phyloP scores from a whole-genome alignment of 1,140 invertebrate species.

The Drosophila chauvacae region DNA sequence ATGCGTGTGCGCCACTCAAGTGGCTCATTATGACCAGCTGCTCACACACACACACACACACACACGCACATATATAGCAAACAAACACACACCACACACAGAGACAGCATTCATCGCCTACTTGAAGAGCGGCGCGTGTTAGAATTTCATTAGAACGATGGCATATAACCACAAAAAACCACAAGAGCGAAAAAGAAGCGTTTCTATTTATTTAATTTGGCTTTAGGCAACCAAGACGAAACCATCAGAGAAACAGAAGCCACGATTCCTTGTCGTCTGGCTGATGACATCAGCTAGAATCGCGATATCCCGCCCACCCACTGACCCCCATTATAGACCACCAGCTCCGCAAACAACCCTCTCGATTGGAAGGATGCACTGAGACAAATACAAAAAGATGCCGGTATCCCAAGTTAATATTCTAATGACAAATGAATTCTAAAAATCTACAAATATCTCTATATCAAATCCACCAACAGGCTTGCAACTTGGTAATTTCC shows the following conservation, averaged over 20 bases:
- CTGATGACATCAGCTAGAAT: slow-evolving; percentile 71
- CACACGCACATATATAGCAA: slow-evolving; percentile 2
- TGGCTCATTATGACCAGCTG: slow-evolving; percentile 56
- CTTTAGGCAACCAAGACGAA: slow-evolving; percentile 43
- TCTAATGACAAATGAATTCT: not conserved
- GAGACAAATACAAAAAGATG: not conserved
- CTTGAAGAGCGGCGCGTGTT: slow-evolving; percentile 50
- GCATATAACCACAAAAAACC: slow-evolving; percentile 18
- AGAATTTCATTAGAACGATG: slow-evolving; percentile 76
- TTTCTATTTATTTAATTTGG: slow-evolving; percentile 78
- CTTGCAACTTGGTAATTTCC: no score
- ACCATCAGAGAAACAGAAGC: slow-evolving; percentile 27
- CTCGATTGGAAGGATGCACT: not conserved
- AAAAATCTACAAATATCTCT: not conserved
- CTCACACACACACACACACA: slow-evolving; percentile 13
- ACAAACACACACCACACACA: slow-evolving; percentile 2
- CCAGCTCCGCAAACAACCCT: not conserved
- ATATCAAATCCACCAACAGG: not conserved
- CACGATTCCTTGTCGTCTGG: slow-evolving; percentile 40
- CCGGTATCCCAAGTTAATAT: not conserved
- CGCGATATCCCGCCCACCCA: slow-evolving; percentile 21
- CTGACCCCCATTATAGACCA: slow-evolving; percentile 5
- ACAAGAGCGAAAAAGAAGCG: slow-evolving; percentile 11
- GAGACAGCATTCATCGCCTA: slow-evolving; percentile 28
- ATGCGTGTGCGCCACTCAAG: slow-evolving; percentile 60